Base-by-base conservation (phyloP, 2,888 invertebrate genomes). In the Leptura quadrifasciata region DNA sequence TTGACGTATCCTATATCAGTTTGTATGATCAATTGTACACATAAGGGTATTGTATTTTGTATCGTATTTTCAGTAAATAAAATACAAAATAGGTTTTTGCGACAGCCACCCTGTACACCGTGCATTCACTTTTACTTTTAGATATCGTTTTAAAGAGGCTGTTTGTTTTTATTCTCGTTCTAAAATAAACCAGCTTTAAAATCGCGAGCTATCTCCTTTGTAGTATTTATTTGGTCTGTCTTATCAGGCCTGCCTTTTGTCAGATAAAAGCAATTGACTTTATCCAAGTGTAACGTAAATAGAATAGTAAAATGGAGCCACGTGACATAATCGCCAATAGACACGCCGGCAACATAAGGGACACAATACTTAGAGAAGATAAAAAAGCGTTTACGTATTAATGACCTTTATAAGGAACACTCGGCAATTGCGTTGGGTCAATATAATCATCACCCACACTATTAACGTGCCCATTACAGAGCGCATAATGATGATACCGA, bases 171-270 rank as follows among this genome's bases (percentile, higher is more conserved):
- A 68, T 58, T 35, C 57, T 58, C 69, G 24, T 39, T 39, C 58
- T 58, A 58, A 69, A 58, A 69, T 57, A 69, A 69, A 69, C 69
- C 55, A 55, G 20, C 21, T 58, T 58, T 39, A 35, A 69, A 69
- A 47, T 68, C 52, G 54, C 60, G 55, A 70, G 39, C 52, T 75
- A 64, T 75, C 74, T 76, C 17, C 63, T 72, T 76, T 68, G 63
- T 71, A 74, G 72, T 76, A 75, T 78, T 78, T 78, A 76, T 76
- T 78, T 64, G 75, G 76, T 54, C 63, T 35, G 70, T 67, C 75
- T 78, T 78, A 78, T 78, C 78, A 74, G 75, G 71, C 70, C 78
- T 78, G 78, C 67, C 75, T 76, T 65, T 67, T 78, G 75, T 78
- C 75, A 78, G 75, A 78, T 78, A 74, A 76, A 73, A 71, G 78